Conservation (phyloP, 2,113 vertebrate species). For the Microcebus lehilahytsara region DNA sequence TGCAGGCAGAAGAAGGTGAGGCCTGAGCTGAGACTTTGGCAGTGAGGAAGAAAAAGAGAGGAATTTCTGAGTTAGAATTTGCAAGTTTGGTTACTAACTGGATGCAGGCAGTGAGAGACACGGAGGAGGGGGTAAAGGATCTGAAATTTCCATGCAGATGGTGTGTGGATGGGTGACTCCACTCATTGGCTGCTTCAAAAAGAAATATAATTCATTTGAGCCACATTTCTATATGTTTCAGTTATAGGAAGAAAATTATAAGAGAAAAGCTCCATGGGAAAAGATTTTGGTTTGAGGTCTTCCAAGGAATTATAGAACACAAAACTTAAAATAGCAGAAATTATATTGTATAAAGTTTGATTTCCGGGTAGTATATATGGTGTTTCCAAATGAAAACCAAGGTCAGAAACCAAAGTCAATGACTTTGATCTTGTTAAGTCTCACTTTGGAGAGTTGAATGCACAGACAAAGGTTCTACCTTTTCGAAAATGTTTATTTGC, state of each 20-base stretch:
- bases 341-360: background rate
- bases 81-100: background rate
- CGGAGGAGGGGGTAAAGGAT: background rate
- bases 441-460: background rate
- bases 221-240: background rate
- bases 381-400: slow-evolving; percentile 9
- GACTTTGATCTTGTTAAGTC: background rate
- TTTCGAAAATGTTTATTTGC: background rate
- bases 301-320: background rate
- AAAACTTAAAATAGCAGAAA: background rate
- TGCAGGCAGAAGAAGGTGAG: background rate
- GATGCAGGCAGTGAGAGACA: background rate
- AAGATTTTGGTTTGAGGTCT: background rate
- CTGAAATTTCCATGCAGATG: background rate
- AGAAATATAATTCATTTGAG: background rate
- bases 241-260: background rate
- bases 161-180: background rate
- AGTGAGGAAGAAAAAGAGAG: background rate
- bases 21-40: background rate
- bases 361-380: background rate
- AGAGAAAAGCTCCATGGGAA: background rate
- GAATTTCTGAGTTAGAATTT: background rate
- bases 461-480: background rate
- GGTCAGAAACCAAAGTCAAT: background rate
- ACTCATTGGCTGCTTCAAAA: background rate